These are phyloP conservation scores for Elgaria multicarinata DNA, from an alignment of 2,113 vertebrate genomes.

Conservation along the genomic window DNA sequence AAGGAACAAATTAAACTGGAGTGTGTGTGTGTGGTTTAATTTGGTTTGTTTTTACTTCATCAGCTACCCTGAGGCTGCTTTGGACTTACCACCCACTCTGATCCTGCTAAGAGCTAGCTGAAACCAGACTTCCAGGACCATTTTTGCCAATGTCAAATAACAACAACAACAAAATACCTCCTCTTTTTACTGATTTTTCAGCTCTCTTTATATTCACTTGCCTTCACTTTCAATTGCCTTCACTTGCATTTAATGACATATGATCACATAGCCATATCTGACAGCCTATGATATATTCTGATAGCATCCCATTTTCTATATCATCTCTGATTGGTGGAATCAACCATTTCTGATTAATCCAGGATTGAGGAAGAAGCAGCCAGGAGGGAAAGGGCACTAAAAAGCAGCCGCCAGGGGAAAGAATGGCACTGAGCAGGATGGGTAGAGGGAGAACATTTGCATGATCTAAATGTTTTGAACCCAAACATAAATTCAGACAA, in stretches of 20 bases:
- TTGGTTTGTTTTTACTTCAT: conserved; percentile 4
- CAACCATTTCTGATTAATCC: background rate
- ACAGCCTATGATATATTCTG: background rate
- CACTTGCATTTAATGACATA: background rate
- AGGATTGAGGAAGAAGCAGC: background rate
- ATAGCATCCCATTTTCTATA: background rate
- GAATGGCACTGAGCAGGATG: background rate
- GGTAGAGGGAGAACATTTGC: background rate
- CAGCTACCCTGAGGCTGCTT: background rate
- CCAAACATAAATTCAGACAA: no score
- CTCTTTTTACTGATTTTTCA: background rate
- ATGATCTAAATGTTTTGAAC: background rate
- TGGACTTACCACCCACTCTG: background rate
- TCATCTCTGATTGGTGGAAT: background rate
- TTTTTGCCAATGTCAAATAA: background rate
- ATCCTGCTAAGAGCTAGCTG: background rate
- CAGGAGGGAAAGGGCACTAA: no score
- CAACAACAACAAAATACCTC: background rate
- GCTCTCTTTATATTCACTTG: background rate
- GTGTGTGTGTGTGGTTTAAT: background rate
- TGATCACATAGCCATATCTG: background rate
- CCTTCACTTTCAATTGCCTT: background rate
- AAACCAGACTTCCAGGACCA: background rate
- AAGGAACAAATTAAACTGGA: background rate
- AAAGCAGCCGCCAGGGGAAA: background rate